Base-by-base conservation (phyloP, 2,113 vertebrate species). In the Platycercus adscitus region DNA sequence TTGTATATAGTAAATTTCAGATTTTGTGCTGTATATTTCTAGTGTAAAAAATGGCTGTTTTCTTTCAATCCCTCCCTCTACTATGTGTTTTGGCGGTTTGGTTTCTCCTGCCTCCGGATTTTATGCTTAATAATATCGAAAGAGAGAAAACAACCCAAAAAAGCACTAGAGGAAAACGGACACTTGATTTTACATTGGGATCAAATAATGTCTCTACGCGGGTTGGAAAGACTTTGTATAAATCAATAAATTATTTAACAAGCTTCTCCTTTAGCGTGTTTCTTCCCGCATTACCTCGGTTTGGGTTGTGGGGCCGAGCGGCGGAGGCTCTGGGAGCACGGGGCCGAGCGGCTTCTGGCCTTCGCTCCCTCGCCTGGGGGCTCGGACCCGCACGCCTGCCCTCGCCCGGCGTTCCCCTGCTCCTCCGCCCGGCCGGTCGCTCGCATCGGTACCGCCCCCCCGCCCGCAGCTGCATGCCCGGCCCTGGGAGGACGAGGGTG, bases 191-290 rank as follows among this genome's bases (percentile, higher is more conserved):
- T 95, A 78, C 89, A 43, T 78, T 91, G 91, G 81, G 89, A 88
- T 95, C 28, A 86, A 93, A 94, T 89, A 63, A 79, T 81, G 95
- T 98, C 98, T 98, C 98, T 97, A 93, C 96, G 76, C 63, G 58
- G 93, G 97, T 96, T 97, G 98, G 95, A 98, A 97, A 97, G 97
- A 97, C 98, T 99, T 99, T 99, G 98, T 99, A 99, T 98, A 98
- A 96, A 98, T 98, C 98, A 99, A 99, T 99, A 99, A 99, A 99
- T 99, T 99, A 99, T 99, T 99, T 99, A 99, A 99, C 98, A 98
- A 98, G 97, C 98, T 98, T 95, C 85, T 98, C 33, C 70, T 91
- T 63, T 20, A 75, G 68, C 25, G 12, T 18, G 5, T 80, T 63
- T 70, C n/a, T 78, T 65, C 7, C 17, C 0, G 1, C 55, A 0